These are phyloP conservation scores for Calameuta idolon DNA, from an alignment of 2,888 invertebrate genomes.

Conservation along the genomic window DNA sequence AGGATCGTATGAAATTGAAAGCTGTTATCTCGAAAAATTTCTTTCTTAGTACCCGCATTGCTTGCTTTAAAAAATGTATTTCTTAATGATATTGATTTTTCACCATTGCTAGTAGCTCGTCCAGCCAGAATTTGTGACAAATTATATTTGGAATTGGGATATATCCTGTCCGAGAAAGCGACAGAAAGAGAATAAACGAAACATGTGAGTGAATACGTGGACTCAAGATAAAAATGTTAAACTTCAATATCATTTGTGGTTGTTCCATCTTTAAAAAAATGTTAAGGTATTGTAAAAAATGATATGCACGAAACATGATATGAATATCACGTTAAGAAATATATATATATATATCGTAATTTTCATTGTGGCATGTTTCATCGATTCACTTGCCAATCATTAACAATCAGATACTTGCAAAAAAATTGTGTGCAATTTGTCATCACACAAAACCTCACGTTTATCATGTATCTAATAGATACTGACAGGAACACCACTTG, in stretches of 20 bases:
- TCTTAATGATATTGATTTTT: slow-evolving; percentile 46
- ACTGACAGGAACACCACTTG: neutral
- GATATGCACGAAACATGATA: neutral
- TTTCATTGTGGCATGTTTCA: neutral
- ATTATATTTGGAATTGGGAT: slow-evolving; percentile 25
- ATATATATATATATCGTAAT: neutral
- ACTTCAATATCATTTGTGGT: neutral
- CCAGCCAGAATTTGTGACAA: slow-evolving; percentile 38
- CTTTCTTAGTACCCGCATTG: slow-evolving; percentile 17
- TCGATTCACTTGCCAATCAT: neutral
- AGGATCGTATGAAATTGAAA: neutral
- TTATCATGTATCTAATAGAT: neutral
- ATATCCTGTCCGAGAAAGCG: neutral
- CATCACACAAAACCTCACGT: neutral
- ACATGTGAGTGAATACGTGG: neutral
- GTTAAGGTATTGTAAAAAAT: neutral
- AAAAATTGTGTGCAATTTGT: neutral
- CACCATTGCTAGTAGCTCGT: slow-evolving; percentile 33
- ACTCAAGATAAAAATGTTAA: neutral
- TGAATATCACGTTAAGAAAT: neutral
- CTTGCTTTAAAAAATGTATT: slow-evolving; percentile 37
- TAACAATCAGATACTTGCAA: neutral
- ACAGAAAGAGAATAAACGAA: neutral
- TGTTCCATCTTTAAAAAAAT: neutral
- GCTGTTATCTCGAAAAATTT: neutral